A percentile compares a stretch with the other conserved stretches of the same genome.
Evolutionary conservation across 2,888 invertebrate species (phyloP).

Genomic region (Hipparchia semele): DNA sequence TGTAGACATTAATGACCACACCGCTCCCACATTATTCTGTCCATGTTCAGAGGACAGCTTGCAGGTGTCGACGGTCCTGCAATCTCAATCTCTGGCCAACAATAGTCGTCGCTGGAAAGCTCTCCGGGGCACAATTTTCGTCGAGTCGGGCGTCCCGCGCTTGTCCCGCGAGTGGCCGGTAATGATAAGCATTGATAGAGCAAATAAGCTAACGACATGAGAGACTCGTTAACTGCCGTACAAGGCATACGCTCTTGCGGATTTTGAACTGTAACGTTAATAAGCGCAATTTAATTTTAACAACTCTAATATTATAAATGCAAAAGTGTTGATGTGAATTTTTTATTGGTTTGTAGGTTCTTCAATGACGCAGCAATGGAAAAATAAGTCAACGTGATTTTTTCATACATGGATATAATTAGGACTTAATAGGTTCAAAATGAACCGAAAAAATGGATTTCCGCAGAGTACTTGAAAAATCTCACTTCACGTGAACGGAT

Average conservation of each 20-base stretch:
- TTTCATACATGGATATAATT: too few species aligned
- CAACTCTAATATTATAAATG: too few species aligned
- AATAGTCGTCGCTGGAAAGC: not conserved
- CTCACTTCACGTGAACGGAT: too few species aligned
- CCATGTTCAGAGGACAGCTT: not conserved
- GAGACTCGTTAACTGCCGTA: slow-evolving; percentile 8
- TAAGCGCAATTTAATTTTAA: not conserved
- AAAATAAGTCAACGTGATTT: too few species aligned
- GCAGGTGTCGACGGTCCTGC: not conserved
- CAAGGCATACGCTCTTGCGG: slow-evolving; percentile 16
- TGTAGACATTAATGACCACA: not conserved
- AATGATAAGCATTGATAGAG: slow-evolving; percentile 44
- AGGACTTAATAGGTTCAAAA: too few species aligned
- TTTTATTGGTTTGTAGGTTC: too few species aligned
- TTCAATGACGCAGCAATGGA: too few species aligned
- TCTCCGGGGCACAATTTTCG: slow-evolving; percentile 31
- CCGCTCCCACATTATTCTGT: not conserved
- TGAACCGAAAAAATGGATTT: too few species aligned
- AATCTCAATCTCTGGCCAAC: not conserved
- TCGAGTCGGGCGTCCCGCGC: slow-evolving; percentile 8
- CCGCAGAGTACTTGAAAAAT: too few species aligned
- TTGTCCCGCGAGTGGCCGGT: slow-evolving; percentile 5
- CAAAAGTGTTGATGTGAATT: too few species aligned
- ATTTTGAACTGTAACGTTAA: not conserved
- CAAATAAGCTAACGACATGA: slow-evolving; percentile 33